Evolutionary conservation across 2,113 vertebrate genomes (phyloP).

Genomic region (Cercocebus atys): DNA sequence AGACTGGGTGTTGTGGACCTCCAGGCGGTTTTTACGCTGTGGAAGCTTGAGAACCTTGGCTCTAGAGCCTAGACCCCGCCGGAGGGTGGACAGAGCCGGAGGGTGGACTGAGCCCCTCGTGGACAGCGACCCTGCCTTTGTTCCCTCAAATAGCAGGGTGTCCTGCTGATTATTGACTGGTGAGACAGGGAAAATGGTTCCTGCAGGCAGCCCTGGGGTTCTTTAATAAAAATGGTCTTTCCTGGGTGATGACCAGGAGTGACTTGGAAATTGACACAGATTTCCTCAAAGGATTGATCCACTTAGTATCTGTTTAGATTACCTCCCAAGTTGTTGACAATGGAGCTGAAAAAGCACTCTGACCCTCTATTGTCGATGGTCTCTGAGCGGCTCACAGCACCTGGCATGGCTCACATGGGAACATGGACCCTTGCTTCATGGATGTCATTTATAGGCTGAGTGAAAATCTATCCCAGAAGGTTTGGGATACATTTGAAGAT

Average conservation of each 20-base stretch:
- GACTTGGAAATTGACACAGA: background rate
- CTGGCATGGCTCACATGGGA: background rate
- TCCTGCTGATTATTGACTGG: background rate
- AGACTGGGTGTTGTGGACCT: background rate
- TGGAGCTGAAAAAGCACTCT: background rate
- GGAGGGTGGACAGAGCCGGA: too few relatives aligned
- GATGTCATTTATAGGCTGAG: background rate
- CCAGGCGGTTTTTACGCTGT: background rate
- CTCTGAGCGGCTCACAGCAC: background rate
- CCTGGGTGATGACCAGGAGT: background rate
- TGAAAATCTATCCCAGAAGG: background rate
- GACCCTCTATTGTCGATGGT: background rate
- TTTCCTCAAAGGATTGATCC: conserved; percentile 29
- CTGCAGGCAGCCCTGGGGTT: background rate
- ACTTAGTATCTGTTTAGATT: background rate
- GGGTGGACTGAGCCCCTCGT: accelerated
- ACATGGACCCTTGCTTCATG: accelerated
- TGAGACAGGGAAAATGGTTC: background rate
- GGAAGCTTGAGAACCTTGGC: background rate
- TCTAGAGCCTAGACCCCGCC: background rate
- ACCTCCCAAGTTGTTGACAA: background rate
- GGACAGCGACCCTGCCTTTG: background rate
- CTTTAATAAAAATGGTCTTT: background rate
- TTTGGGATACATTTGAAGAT: background rate
- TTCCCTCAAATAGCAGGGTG: background rate